A percentile compares a stretch with the other conserved stretches of the same genome.
Evolutionary conservation across 2,888 invertebrate genomes (phyloP).

Genomic region (Ectropis crepuscularia): DNA sequence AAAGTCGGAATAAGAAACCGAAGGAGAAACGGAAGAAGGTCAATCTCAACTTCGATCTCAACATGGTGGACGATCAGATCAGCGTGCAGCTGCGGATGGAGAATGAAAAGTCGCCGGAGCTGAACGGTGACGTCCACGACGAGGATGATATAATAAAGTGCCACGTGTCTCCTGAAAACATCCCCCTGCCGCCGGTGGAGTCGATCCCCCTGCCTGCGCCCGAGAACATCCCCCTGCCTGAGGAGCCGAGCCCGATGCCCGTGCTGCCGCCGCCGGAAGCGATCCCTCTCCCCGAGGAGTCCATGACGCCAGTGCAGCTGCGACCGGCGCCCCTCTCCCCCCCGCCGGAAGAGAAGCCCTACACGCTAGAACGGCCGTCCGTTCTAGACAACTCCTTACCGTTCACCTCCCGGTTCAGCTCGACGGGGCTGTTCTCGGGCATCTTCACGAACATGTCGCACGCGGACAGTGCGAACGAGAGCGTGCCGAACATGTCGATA

Average conservation of each 20-base stretch:
- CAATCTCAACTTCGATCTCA: conserved; percentile 81
- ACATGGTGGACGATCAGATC: conserved; percentile 81
- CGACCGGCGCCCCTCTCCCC: conserved; percentile 18
- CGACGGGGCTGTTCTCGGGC: conserved; percentile 76
- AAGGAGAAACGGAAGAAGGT: conserved; percentile 83
- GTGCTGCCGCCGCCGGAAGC: conserved; percentile 67
- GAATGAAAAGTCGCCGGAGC: conserved; percentile 59
- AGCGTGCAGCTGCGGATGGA: conserved; percentile 78
- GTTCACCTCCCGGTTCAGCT: conserved; percentile 71
- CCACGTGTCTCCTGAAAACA: conserved; percentile 72
- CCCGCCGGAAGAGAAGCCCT: conserved; percentile 50
- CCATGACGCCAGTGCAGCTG: conserved; percentile 56
- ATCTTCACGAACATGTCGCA: conserved; percentile 76
- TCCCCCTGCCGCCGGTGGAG: conserved; percentile 73
- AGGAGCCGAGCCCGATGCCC: conserved; percentile 66
- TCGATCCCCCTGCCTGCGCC: conserved; percentile 76
- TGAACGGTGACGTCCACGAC: conserved; percentile 72
- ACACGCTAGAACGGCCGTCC: conserved; percentile 58
- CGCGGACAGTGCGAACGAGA: conserved; percentile 67
- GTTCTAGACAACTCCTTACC: conserved; percentile 64
- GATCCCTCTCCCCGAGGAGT: conserved; percentile 73
- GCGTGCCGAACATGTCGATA: conserved; percentile 76
- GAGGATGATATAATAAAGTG: conserved; percentile 64
- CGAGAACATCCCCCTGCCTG: conserved; percentile 72
- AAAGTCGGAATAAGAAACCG: conserved; percentile 85